Evolutionary conservation across 2,888 invertebrate genomes (phyloP).

Genomic region (Cosmopolites sordidus): DNA sequence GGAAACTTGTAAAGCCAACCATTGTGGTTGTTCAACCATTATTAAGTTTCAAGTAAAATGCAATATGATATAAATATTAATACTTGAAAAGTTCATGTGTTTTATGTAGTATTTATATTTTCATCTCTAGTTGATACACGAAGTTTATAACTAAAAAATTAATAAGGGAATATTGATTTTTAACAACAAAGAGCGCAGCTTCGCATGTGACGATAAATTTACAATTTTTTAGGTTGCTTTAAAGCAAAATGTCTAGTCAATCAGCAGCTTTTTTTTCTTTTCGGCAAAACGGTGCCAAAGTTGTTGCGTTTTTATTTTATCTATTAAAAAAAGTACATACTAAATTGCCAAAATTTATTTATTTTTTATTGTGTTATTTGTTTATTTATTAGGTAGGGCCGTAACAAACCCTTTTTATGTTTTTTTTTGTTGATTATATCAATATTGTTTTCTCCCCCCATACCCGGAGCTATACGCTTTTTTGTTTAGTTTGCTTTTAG

Average conservation of each 20-base stretch:
- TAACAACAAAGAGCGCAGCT: too few relatives aligned
- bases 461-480: background rate
- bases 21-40: too few relatives aligned
- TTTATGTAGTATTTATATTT: too few relatives aligned
- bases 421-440: background rate
- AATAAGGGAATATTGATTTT: too few relatives aligned
- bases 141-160: too few relatives aligned
- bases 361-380: background rate
- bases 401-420: background rate
- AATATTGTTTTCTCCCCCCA: background rate
- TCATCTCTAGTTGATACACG: too few relatives aligned
- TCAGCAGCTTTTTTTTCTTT: conserved; percentile 12
- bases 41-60: too few relatives aligned
- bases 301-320: background rate
- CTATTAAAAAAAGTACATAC: background rate
- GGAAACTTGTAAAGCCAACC: too few relatives aligned
- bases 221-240: conserved; percentile 24
- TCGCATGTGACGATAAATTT: too few relatives aligned
- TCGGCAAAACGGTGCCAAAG: background rate
- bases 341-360: background rate
- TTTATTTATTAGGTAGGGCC: background rate
- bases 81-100: too few relatives aligned
- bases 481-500: conserved; percentile 33
- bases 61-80: too few relatives aligned
- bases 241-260: conserved; percentile 17